These are phyloP conservation scores for Oreochromis grahami DNA, from an alignment of 2,797 vertebrate species.

Conservation along the genomic window DNA sequence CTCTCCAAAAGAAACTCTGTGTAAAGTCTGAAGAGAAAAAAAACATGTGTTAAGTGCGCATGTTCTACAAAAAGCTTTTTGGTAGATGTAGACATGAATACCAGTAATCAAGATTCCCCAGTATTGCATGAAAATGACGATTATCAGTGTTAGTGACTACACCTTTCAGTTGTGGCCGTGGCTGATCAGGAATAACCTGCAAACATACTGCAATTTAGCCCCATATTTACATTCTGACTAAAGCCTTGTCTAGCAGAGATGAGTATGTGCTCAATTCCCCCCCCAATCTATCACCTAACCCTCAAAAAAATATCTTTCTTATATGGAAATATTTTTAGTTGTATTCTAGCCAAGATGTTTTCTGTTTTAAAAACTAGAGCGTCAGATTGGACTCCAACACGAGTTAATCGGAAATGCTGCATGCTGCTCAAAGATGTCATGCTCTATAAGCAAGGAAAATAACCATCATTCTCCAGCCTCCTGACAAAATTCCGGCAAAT, in stretches of 20 bases:
- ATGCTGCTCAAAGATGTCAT: conserved; percentile 19
- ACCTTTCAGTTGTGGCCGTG: background rate
- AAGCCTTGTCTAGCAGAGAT: background rate
- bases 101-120: background rate
- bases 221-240: background rate
- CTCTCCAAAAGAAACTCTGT: background rate
- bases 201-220: background rate
- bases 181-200: background rate
- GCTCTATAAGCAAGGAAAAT: conserved; percentile 31
- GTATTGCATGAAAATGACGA: background rate
- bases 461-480: conserved; percentile 27
- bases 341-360: background rate
- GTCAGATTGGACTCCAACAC: conserved; percentile 49
- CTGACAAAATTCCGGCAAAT: conserved; percentile 12
- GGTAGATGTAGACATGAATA: background rate
- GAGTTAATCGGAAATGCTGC: conserved; percentile 47
- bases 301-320: conserved; percentile 18
- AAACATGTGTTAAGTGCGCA: background rate
- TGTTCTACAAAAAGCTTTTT: background rate
- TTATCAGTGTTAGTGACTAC: background rate
- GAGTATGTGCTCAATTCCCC: background rate
- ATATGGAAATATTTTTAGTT: background rate
- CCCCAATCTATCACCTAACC: conserved; percentile 8
- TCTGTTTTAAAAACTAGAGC: conserved; percentile 28
- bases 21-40: background rate